Evolutionary conservation across 2,113 vertebrate genomes (phyloP).

Genomic region (Xenopus borealis): DNA sequence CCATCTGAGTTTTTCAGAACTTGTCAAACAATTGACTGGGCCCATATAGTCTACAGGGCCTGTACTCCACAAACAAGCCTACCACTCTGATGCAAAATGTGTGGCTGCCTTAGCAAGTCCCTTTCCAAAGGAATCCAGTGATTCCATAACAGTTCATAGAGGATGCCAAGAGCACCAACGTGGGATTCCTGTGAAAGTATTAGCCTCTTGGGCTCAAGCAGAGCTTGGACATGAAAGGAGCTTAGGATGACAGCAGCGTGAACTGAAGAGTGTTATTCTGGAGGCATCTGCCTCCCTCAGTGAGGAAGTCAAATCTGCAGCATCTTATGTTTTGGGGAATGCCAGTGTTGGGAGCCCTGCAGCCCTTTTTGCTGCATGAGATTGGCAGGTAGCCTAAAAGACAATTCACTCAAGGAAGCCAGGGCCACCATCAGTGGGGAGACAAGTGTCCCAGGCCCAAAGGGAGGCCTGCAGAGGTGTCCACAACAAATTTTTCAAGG

Average conservation of each 20-base stretch:
- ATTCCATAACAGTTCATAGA: constrained; percentile 72
- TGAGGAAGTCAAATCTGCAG: constrained; percentile 85
- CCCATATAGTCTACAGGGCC: constrained; percentile 61
- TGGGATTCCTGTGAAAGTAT: constrained; percentile 72
- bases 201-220: constrained; percentile 83
- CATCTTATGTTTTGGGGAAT: constrained; percentile 81
- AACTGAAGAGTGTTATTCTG: constrained; percentile 80
- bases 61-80: constrained; percentile 76
- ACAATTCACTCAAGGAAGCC: constrained; percentile 79
- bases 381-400: constrained; percentile 77
- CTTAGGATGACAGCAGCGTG: constrained; percentile 77
- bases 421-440: no score
- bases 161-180: constrained; percentile 73
- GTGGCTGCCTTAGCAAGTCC: constrained; percentile 75
- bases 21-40: constrained; percentile 73
- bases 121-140: constrained; percentile 77
- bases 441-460: no score
- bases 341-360: constrained; percentile 78
- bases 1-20: constrained; percentile 65
- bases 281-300: constrained; percentile 81
- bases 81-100: constrained; percentile 78
- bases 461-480: no score
- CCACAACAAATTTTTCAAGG: no score
- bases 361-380: constrained; percentile 84
- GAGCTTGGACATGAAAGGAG: constrained; percentile 80